Evolutionary conservation across 2,888 invertebrate genomes (phyloP).

Genomic region (Eristalinus sepulchralis): DNA sequence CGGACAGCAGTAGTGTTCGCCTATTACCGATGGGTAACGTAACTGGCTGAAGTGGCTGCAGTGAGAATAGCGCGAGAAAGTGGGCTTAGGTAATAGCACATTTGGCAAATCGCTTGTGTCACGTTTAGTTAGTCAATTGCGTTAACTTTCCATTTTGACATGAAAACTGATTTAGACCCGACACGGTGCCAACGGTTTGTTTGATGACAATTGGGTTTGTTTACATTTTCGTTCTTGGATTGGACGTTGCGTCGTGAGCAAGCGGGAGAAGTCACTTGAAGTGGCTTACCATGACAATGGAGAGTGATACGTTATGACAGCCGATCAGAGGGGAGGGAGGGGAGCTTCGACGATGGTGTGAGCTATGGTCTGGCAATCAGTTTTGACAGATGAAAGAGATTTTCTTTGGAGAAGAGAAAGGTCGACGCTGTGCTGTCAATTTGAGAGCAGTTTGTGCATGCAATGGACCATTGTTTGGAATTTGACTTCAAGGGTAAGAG

Average conservation of each 20-base stretch:
- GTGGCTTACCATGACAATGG: background rate
- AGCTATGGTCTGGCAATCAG: background rate
- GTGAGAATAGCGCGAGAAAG: conserved; percentile 49
- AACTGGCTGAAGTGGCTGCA: background rate
- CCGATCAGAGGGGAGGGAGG: background rate
- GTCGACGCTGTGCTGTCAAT: too few species aligned
- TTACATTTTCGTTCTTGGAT: background rate
- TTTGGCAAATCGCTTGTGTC: conserved; percentile 16
- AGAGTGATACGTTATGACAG: background rate
- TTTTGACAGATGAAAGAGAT: background rate
- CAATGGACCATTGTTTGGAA: too few species aligned
- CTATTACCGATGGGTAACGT: conserved; percentile 5
- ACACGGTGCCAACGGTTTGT: background rate
- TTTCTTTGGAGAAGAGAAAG: too few species aligned
- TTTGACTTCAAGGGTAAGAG: too few species aligned
- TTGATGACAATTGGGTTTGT: conserved; percentile 9
- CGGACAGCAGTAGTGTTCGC: background rate
- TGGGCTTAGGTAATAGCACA: conserved; percentile 42
- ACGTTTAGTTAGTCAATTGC: conserved; percentile 42
- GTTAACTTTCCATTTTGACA: conserved; percentile 59
- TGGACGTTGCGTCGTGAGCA: background rate
- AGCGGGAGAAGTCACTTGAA: background rate
- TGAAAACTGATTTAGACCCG: background rate
- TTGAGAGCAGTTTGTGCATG: too few species aligned
- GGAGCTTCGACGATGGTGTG: background rate